These are phyloP conservation scores for Sardina pilchardus DNA, from an alignment of 2,113 vertebrate species.

Conservation along the genomic window DNA sequence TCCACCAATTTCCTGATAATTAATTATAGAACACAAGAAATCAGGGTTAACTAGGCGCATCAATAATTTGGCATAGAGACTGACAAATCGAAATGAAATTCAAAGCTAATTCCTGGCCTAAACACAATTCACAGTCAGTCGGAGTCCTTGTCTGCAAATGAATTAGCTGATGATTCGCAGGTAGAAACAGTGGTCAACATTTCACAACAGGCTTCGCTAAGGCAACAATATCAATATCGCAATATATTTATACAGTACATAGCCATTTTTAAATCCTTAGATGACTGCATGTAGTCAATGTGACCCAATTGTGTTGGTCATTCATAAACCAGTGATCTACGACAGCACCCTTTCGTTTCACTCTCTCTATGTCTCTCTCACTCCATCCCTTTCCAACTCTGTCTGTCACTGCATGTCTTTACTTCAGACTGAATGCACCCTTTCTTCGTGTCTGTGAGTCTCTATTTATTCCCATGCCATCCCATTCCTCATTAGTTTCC, in stretches of 20 bases:
- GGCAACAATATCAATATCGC: background rate
- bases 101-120: background rate
- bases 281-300: background rate
- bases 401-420: background rate
- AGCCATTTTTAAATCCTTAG: background rate
- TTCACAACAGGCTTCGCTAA: background rate
- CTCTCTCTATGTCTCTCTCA: background rate
- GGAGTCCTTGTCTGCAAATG: background rate
- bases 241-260: background rate
- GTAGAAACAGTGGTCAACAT: background rate
- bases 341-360: background rate
- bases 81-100: background rate
- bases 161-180: background rate
- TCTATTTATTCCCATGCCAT: background rate
- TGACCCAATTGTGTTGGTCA: constrained; percentile 7
- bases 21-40: background rate
- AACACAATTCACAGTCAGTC: background rate
- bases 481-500: background rate
- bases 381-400: background rate
- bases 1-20: background rate
- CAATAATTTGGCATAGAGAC: background rate
- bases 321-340: constrained; percentile 16
- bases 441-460: background rate
- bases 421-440: background rate
- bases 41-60: background rate